Evolutionary conservation across 2,888 invertebrate genomes (phyloP).

Genomic region (Strigamia transsilvanica): DNA sequence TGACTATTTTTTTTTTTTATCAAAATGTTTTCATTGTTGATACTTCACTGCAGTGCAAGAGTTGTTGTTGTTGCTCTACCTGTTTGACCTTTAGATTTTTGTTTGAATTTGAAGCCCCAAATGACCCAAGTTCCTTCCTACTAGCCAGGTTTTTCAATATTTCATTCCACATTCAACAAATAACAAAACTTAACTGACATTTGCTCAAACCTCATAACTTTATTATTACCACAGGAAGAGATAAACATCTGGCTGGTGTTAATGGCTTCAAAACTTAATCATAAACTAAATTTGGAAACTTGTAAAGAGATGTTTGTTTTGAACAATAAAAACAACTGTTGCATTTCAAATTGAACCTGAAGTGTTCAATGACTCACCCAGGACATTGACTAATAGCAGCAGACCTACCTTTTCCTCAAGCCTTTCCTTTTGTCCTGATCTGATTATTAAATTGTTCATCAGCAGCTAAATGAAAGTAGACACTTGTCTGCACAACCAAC

Average conservation of each 20-base stretch:
- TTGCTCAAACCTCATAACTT: not conserved
- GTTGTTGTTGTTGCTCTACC: not conserved
- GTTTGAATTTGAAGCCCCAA: not conserved
- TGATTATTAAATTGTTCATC: not conserved
- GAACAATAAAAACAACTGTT: not conserved
- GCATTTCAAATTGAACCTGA: not conserved
- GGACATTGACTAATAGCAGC: slow-evolving; percentile 10
- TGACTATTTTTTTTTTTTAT: too few relatives aligned
- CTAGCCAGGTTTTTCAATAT: not conserved
- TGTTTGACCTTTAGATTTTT: not conserved
- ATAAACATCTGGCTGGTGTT: not conserved
- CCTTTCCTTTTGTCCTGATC: not conserved
- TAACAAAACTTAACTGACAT: not conserved
- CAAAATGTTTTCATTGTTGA: too few relatives aligned
- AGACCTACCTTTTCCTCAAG: not conserved
- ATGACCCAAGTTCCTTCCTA: slow-evolving; percentile 4
- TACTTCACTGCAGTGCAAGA: not conserved
- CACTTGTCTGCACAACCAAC: not conserved
- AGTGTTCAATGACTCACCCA: not conserved
- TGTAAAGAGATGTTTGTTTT: not conserved
- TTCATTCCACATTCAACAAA: not conserved
- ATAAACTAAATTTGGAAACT: not conserved
- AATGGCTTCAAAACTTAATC: not conserved
- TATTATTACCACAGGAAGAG: not conserved
- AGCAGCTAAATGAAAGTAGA: not conserved